phyloP scores from a whole-genome alignment of 2,113 vertebrate genomes.

The Condylura cristata region DNA sequence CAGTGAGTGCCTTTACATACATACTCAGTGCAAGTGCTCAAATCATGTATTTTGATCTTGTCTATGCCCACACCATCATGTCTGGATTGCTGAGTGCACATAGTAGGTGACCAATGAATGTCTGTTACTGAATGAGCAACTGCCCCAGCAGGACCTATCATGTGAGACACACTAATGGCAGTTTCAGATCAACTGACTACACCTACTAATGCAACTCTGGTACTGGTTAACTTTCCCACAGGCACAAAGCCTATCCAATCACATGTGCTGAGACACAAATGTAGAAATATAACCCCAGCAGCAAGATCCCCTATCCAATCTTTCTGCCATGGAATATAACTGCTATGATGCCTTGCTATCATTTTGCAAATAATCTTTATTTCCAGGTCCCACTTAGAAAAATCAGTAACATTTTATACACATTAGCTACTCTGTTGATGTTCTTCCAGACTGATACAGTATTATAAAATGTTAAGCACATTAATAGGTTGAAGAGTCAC shows the following conservation, averaged over 20 bases:
- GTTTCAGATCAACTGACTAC: background rate
- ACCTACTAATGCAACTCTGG: background rate
- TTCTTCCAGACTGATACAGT: background rate
- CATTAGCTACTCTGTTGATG: background rate
- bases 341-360: too few relatives aligned
- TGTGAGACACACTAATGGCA: background rate
- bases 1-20: background rate
- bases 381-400: conserved; percentile 2
- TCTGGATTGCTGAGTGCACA: background rate
- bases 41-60: background rate
- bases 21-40: background rate
- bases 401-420: background rate
- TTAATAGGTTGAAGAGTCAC: background rate
- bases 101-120: background rate
- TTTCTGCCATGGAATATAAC: background rate
- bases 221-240: background rate
- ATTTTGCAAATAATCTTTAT: background rate
- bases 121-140: background rate
- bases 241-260: background rate
- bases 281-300: background rate
- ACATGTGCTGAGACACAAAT: background rate
- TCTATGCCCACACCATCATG: background rate
- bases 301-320: background rate
- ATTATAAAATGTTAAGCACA: background rate
- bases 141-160: background rate